Evolutionary conservation across 1,140 invertebrate species (phyloP).

Genomic region (Eubasilissa regina): DNA sequence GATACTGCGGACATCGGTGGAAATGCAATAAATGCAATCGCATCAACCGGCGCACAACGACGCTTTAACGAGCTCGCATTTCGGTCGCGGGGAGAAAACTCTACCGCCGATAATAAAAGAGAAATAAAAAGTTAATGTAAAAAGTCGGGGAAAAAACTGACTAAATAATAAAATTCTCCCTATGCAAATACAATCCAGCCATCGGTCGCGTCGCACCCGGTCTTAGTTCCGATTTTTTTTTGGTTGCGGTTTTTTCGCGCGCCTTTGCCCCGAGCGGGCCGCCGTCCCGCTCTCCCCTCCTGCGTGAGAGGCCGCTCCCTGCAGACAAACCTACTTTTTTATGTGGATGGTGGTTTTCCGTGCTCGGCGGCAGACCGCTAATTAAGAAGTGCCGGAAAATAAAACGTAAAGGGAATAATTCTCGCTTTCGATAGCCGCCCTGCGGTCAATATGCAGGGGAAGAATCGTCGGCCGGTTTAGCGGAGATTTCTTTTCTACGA

Average conservation of each 20-base stretch:
- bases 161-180: constrained; percentile 36
- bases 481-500: background rate
- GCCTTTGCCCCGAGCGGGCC: background rate
- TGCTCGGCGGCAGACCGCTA: constrained; percentile 43
- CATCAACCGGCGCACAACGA: constrained; percentile 36
- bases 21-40: constrained; percentile 52
- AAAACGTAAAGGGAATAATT: constrained; percentile 52
- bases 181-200: constrained; percentile 46
- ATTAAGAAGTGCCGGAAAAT: constrained; percentile 55
- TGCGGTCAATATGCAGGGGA: background rate
- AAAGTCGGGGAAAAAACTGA: constrained; percentile 2
- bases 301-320: background rate
- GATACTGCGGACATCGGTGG: constrained; percentile 37
- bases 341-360: constrained; percentile 2
- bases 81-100: constrained; percentile 32
- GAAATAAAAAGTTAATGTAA: constrained; percentile 11
- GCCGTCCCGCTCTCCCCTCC: background rate
- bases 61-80: constrained; percentile 46
- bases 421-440: constrained; percentile 42
- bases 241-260: background rate
- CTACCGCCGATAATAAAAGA: constrained; percentile 14
- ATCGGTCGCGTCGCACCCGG: constrained; percentile 22
- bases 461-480: background rate
- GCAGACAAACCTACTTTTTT: background rate
- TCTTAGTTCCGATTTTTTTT: constrained; percentile 37